Evolutionary conservation across 2,888 invertebrate species (phyloP).

Genomic region (Drepanosiphum platanoidis): DNA sequence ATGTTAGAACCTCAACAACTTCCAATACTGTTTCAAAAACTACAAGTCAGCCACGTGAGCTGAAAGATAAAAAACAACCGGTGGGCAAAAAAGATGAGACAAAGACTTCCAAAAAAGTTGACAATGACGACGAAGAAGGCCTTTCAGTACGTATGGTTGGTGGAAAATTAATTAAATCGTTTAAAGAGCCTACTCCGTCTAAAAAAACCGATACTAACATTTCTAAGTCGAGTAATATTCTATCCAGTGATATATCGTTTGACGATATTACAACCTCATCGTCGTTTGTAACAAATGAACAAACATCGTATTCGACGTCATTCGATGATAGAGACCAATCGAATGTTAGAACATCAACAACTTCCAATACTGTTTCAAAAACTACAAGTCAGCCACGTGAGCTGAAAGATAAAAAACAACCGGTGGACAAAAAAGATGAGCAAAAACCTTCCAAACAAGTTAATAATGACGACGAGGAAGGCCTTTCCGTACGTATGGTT

Average conservation of each 20-base stretch:
- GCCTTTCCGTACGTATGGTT: slow-evolving; percentile 59
- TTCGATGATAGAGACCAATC: not conserved
- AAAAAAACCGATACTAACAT: not conserved
- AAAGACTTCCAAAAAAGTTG: too few relatives aligned
- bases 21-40: not conserved
- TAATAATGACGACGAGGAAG: slow-evolving; percentile 4
- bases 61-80: too few relatives aligned
- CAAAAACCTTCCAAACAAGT: not conserved
- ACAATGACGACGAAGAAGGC: slow-evolving; percentile 9
- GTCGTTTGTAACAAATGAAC: not conserved
- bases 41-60: too few relatives aligned
- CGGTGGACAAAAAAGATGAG: not conserved
- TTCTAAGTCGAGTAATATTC: not conserved
- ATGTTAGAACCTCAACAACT: not conserved
- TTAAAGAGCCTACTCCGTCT: slow-evolving; percentile 7
- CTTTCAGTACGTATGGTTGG: slow-evolving; percentile 60
- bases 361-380: not conserved
- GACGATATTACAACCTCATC: not conserved
- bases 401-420: not conserved
- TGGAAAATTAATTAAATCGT: slow-evolving; percentile 59
- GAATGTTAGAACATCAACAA: not conserved
- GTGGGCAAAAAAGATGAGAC: too few relatives aligned
- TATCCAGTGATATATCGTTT: not conserved
- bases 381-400: not conserved
- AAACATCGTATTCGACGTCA: not conserved